phyloP scores from a whole-genome alignment of 2,113 vertebrate genomes.

The Synodontis membranacea region DNA sequence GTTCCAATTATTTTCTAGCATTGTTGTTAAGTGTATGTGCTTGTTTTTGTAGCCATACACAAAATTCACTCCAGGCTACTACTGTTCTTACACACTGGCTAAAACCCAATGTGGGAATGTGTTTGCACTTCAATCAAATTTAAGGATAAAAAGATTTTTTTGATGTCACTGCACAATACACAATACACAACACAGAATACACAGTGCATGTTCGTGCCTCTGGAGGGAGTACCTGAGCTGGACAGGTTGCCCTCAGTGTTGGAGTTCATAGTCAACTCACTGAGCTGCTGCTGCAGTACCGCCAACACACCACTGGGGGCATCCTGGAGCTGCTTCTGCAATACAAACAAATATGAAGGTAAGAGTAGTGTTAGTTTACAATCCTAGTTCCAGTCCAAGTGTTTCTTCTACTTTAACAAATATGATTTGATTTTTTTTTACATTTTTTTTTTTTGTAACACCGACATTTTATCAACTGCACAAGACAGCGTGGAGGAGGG shows the following conservation, averaged over 20 bases:
- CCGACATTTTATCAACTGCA: background rate
- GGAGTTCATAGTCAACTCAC: conserved; percentile 67
- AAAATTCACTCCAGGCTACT: background rate
- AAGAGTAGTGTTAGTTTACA: background rate
- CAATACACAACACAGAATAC: too few relatives aligned
- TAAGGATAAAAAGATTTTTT: background rate
- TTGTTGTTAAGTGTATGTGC: background rate
- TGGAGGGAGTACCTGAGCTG: conserved; percentile 62
- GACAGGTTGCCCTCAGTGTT: conserved; percentile 59
- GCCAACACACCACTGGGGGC: conserved; percentile 71
- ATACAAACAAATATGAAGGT: conserved; percentile 33
- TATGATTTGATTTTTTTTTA: background rate
- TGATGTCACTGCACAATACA: background rate
- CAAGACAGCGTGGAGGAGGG: background rate
- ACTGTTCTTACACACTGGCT: background rate
- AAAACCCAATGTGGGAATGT: background rate
- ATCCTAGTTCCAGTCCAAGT: background rate
- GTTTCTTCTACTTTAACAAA: background rate
- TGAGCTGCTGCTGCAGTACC: conserved; percentile 71
- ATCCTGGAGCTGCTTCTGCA: conserved; percentile 68
- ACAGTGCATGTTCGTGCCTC: background rate
- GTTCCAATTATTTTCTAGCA: background rate
- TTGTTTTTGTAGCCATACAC: background rate
- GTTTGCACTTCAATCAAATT: background rate
- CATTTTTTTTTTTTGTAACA: background rate